These are phyloP conservation scores for Pseudobourletiella spinata DNA, from an alignment of 1,140 invertebrate species.

Conservation along the genomic window DNA sequence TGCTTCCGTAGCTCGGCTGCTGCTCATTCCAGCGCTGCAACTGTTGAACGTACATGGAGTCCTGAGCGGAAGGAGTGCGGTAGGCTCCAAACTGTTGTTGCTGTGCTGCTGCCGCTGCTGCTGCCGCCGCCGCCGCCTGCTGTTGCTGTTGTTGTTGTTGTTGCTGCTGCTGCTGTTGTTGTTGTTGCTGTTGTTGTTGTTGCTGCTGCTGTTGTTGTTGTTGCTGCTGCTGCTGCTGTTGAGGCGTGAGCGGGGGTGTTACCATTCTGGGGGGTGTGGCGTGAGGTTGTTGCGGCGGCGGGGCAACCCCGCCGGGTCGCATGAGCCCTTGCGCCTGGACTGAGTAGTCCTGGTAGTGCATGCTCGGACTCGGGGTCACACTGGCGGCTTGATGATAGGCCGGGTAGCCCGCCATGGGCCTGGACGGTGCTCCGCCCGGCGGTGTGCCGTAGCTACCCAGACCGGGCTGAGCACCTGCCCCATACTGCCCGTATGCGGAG, in stretches of 20 bases:
- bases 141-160: constrained; percentile 11
- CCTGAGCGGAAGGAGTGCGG: constrained; percentile 36
- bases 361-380: constrained; percentile 24
- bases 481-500: constrained; percentile 21
- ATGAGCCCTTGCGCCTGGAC: constrained; percentile 24
- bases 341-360: constrained; percentile 34
- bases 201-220: constrained; percentile 17
- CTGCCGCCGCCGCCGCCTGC: no score
- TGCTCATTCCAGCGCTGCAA: constrained; percentile 41
- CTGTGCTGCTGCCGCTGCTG: constrained; percentile 25
- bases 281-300: constrained; percentile 30
- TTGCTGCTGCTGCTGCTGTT: constrained; percentile 22
- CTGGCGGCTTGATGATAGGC: constrained; percentile 27
- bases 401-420: constrained; percentile 33
- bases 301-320: constrained; percentile 14
- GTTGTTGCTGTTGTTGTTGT: constrained; percentile 21
- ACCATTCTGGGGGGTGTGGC: constrained; percentile 26
- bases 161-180: constrained; percentile 23
- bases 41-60: constrained; percentile 30
- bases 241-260: constrained; percentile 15
- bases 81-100: constrained; percentile 39
- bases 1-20: constrained; percentile 39
- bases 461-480: constrained; percentile 5
- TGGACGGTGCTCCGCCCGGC: constrained; percentile 14
- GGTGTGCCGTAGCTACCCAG: constrained; percentile 17